Conservation (phyloP, 2,888 invertebrate species). For the Leistus spinibarbis region DNA sequence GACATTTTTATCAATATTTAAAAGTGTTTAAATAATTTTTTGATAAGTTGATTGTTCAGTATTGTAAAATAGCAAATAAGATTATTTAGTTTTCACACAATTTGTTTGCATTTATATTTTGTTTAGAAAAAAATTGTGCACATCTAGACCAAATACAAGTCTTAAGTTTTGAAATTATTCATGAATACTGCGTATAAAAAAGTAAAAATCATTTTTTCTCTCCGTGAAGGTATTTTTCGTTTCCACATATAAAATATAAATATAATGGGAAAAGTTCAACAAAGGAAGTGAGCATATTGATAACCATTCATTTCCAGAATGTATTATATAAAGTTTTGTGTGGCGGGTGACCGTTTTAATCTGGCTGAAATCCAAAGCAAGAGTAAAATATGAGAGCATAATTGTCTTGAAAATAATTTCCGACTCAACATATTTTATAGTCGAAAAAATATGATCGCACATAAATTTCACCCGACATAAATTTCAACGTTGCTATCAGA, state of each 20-base stretch:
- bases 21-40: background rate
- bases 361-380: conserved; percentile 22
- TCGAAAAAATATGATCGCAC: conserved; percentile 17
- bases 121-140: background rate
- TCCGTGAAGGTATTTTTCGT: no score
- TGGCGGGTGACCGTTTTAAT: background rate
- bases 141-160: no score
- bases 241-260: no score
- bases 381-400: conserved; percentile 29
- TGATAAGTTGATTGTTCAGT: background rate
- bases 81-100: background rate
- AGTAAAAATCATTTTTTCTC: no score
- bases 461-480: conserved; percentile 20
- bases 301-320: background rate
- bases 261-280: background rate
- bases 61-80: background rate
- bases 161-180: background rate
- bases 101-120: background rate
- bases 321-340: background rate
- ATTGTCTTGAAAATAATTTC: conserved; percentile 37
- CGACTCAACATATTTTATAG: conserved; percentile 28
- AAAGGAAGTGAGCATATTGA: background rate
- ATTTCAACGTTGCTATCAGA: conserved; percentile 19
- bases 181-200: no score
- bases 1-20: background rate